These are phyloP conservation scores for Oscheius sp. DNA, from an alignment of 2,888 invertebrate species.

Conservation along the genomic window DNA sequence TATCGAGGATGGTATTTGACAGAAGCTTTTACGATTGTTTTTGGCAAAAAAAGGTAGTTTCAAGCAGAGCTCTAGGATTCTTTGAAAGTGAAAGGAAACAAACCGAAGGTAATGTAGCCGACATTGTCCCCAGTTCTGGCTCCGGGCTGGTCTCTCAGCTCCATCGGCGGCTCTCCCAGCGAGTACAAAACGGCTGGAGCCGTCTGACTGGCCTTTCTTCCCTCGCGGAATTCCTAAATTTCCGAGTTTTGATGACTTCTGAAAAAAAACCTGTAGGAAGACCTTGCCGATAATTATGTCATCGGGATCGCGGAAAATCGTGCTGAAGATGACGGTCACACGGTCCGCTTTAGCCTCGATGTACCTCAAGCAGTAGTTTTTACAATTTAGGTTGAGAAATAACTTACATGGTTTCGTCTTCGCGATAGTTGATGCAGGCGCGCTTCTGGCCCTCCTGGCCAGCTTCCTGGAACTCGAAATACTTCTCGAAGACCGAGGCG, in stretches of 20 bases:
- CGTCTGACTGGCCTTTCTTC: slow-evolving; percentile 92
- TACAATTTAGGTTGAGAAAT: not conserved
- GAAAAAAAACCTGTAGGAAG: slow-evolving; percentile 86
- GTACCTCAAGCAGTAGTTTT: slow-evolving; percentile 80
- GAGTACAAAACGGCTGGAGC: slow-evolving; percentile 80
- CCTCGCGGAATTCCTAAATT: slow-evolving; percentile 89
- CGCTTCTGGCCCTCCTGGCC: slow-evolving; percentile 90
- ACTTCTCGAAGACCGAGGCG: slow-evolving; percentile 98
- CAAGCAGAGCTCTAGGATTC: too few species aligned
- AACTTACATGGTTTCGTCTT: slow-evolving; percentile 94
- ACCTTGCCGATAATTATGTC: slow-evolving; percentile 98
- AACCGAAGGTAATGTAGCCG: slow-evolving; percentile 98
- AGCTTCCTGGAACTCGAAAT: slow-evolving; percentile 91
- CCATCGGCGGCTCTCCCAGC: slow-evolving; percentile 95
- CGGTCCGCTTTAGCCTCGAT: slow-evolving; percentile 97
- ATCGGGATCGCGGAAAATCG: slow-evolving; percentile 96
- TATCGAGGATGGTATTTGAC: too few species aligned
- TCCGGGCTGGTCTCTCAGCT: slow-evolving; percentile 82
- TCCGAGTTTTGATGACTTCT: not conserved
- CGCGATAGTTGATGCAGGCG: slow-evolving; percentile 97
- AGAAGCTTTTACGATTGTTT: too few species aligned
- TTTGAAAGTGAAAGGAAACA: not conserved
- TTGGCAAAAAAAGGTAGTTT: too few species aligned
- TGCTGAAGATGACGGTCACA: slow-evolving; percentile 98
- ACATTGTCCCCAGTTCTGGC: slow-evolving; percentile 95